A percentile compares a stretch with the other conserved stretches of the same genome.
phyloP scores from a whole-genome alignment of 2,797 vertebrate genomes.

The Liasis olivaceus region DNA sequence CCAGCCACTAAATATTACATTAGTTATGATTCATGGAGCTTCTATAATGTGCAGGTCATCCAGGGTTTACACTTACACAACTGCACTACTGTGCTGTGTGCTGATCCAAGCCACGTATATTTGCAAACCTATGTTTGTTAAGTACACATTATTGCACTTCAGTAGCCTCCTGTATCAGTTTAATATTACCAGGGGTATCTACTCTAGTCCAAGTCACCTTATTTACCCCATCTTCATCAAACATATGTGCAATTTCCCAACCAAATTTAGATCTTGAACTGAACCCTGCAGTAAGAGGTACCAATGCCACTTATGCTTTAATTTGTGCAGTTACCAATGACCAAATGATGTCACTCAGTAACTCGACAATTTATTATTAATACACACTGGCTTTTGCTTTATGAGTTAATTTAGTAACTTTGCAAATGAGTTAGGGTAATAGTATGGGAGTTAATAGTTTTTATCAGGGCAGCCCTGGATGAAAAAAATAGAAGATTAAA shows the following conservation, averaged over 20 bases:
- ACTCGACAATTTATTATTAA: neutral
- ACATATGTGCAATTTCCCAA: neutral
- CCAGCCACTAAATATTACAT: neutral
- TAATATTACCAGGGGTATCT: neutral
- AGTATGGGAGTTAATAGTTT: neutral
- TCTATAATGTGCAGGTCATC: neutral
- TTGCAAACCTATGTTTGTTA: neutral
- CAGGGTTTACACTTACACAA: neutral
- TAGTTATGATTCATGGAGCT: neutral
- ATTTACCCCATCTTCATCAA: neutral
- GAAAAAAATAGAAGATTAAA: neutral
- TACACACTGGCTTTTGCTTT: neutral
- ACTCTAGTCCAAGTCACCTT: neutral
- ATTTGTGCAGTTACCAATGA: neutral
- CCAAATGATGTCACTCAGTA: neutral
- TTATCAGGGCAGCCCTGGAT: neutral
- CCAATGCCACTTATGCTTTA: neutral
- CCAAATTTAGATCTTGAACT: neutral
- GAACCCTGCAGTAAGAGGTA: neutral
- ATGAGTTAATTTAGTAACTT: neutral
- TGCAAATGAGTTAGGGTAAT: neutral
- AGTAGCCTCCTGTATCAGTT: neutral
- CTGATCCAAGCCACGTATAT: neutral
- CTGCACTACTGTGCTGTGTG: neutral
- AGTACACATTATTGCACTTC: neutral